A percentile compares a stretch with the other conserved stretches of the same genome.
These are phyloP conservation scores for Sebastes hubbsi DNA, from an alignment of 2,797 vertebrate genomes.

Conservation along the genomic window DNA sequence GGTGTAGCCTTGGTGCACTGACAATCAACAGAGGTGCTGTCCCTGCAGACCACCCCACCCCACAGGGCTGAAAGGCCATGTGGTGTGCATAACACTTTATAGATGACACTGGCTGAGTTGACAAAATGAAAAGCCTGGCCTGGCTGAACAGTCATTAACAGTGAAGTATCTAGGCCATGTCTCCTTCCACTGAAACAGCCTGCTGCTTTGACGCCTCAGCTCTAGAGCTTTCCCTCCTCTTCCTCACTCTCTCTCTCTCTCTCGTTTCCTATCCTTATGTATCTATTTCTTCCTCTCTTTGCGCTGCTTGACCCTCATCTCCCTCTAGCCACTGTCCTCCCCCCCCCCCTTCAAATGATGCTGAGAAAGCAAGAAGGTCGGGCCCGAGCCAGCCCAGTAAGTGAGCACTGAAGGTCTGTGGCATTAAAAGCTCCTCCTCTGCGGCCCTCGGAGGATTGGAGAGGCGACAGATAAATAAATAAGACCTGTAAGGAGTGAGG, in stretches of 20 bases:
- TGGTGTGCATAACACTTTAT: conserved; percentile 5
- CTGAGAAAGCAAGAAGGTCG: conserved; percentile 13
- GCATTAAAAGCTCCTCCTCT: conserved; percentile 37
- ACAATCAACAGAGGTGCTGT: background rate
- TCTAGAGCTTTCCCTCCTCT: conserved; percentile 12
- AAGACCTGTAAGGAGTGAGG: conserved; percentile 44
- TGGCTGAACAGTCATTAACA: conserved; percentile 53
- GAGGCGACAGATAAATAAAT: conserved; percentile 65
- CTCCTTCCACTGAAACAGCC: conserved; percentile 41
- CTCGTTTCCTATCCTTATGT: background rate
- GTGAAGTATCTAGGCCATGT: conserved; percentile 67
- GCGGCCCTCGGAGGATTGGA: conserved; percentile 16
- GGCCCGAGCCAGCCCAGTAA: background rate
- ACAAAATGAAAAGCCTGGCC: conserved; percentile 47
- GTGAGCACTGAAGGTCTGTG: conserved; percentile 23
- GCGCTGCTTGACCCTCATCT: conserved; percentile 3
- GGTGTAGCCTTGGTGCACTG: background rate
- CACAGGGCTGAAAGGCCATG: background rate
- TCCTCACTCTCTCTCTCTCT: background rate
- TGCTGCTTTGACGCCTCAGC: conserved; percentile 42
- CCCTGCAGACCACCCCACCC: background rate
- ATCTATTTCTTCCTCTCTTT: background rate
- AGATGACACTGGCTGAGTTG: conserved; percentile 22
- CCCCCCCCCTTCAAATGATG: background rate
- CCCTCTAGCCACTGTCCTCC: background rate